Evolutionary conservation across 2,888 invertebrate genomes (phyloP).

Genomic region (Falcaria lacertinaria): DNA sequence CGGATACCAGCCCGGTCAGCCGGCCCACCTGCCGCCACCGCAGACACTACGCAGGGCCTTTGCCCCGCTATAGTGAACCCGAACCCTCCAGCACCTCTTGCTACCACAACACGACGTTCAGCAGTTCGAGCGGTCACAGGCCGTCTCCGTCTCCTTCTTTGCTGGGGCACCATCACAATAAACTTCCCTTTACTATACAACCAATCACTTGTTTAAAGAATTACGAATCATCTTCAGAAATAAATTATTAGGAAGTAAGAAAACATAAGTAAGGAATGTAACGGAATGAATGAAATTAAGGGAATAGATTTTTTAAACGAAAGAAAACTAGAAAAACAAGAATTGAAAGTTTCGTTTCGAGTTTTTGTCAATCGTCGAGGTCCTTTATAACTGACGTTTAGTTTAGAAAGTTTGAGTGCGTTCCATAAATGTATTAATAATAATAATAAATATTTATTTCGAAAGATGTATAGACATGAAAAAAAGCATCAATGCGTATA

Average conservation of each 20-base stretch:
- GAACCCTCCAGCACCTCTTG: constrained; percentile 92
- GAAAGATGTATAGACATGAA: no score
- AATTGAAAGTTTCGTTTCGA: constrained; percentile 59
- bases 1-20: constrained; percentile 94
- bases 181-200: constrained; percentile 25
- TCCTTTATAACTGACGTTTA: constrained; percentile 57
- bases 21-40: constrained; percentile 91
- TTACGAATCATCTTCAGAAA: not conserved
- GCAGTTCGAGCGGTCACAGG: constrained; percentile 71
- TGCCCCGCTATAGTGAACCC: constrained; percentile 99
- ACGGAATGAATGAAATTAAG: not conserved
- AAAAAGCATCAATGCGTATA: no score
- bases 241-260: not conserved
- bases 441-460: no score
- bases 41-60: constrained; percentile 96
- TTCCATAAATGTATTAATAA: constrained; percentile 36
- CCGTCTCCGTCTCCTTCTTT: constrained; percentile 64
- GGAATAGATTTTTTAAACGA: constrained; percentile 7
- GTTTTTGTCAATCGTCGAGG: constrained; percentile 24
- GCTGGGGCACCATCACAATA: constrained; percentile 68
- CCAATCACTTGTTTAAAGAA: constrained; percentile 7
- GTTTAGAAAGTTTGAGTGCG: constrained; percentile 66
- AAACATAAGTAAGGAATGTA: not conserved
- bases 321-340: constrained; percentile 69
- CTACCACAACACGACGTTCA: constrained; percentile 90